Evolutionary conservation across 2,797 vertebrate species (phyloP).

Genomic region (Acanthiza pusilla): DNA sequence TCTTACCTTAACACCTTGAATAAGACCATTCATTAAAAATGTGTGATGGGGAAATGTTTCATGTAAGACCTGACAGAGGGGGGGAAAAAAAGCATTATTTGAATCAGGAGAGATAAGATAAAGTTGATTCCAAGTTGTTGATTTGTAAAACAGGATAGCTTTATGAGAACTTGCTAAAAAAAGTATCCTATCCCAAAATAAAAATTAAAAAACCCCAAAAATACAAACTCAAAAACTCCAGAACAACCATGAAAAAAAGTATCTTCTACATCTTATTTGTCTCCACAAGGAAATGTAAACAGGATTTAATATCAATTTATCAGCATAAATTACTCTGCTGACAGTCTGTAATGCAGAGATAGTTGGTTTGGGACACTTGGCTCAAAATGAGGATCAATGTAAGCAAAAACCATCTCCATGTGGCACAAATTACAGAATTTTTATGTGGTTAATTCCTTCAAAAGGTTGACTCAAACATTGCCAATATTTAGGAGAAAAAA

Average conservation of each 20-base stretch:
- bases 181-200: neutral
- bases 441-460: neutral
- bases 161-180: neutral
- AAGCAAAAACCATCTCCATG: neutral
- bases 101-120: neutral
- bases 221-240: neutral
- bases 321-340: neutral
- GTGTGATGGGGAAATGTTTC: slow-evolving; percentile 87
- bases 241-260: neutral
- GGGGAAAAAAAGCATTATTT: neutral
- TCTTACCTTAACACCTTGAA: slow-evolving; percentile 90
- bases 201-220: neutral
- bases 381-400: neutral
- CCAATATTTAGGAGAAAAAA: neutral
- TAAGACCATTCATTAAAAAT: slow-evolving; percentile 89
- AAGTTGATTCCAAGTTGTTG: neutral
- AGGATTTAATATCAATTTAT: neutral
- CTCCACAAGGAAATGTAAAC: neutral
- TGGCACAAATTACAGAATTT: neutral
- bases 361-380: neutral
- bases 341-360: neutral
- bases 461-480: neutral
- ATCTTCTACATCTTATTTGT: neutral
- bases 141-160: neutral
- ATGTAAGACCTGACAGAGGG: slow-evolving; percentile 77